Evolutionary conservation across 2,888 invertebrate species (phyloP), one percentile per base, ranked within the genome.

Genomic region (Brachycybe producta): DNA sequence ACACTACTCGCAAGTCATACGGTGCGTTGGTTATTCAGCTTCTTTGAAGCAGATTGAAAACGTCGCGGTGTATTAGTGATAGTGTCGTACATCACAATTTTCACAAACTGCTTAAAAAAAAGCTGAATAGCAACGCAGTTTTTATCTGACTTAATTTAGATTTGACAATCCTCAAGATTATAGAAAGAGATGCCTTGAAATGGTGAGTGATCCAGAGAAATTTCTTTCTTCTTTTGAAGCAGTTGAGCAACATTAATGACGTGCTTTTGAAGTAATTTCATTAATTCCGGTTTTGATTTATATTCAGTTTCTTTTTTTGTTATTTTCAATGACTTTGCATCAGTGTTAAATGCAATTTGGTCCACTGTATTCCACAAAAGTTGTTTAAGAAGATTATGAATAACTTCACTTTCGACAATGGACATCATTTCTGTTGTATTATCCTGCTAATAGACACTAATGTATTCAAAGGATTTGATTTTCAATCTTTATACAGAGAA

Each of bases 301-400:
- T 41, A 41, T 15, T 28, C 41, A 17, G 23, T 30, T 19, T 43
- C 43, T 5, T 43, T 43, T 23, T 21, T 43, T 11, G 32, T n/a
- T 17, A 43, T 43, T 32, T 43, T 19, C 23, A 19, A 11, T 19
- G 19, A 19, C 28, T 30, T 19, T 28, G 13, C 13, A 36, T 11
- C 11, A 38, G 19, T 21, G 8, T 11, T 38, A 38, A 21, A 38
- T n/a, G n/a, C 15, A 41, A 24, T 23, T n/a, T 43, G 27, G 13
- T 43, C 43, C 30, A 43, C 11, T 8, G 43, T 23, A 30, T 43
- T 43, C 43, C 43, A 43, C 13, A 43, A 19, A 21, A 43, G 5
- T 27, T 15, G 28, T 5, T 28, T 2, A 23, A 43, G 5, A 21
- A 30, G 43, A 15, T 23, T 5, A 19, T 43, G 26, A 43, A 43